Evolutionary conservation across 2,797 vertebrate genomes (phyloP).

Genomic region (Oreochromis grahami): DNA sequence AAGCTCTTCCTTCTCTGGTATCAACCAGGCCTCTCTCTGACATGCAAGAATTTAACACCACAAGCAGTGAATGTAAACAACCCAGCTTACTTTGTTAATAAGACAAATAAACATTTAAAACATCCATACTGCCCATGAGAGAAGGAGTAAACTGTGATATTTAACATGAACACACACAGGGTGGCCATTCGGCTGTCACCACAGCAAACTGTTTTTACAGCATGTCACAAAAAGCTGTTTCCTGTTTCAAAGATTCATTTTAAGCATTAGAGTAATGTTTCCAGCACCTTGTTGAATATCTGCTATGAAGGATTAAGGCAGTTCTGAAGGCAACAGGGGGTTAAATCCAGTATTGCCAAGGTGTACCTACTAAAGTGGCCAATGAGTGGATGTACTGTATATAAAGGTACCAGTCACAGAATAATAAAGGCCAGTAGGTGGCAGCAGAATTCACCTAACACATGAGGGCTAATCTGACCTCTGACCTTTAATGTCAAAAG

Average conservation of each 20-base stretch:
- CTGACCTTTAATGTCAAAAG: not conserved
- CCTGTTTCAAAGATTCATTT: too few species aligned
- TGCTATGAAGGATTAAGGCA: not conserved
- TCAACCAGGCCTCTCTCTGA: too few species aligned
- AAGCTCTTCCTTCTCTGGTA: too few species aligned
- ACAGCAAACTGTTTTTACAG: too few species aligned
- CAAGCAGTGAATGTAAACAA: fast-evolving
- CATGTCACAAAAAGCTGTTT: too few species aligned
- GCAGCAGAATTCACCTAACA: not conserved
- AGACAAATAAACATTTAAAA: too few species aligned
- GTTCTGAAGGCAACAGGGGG: not conserved
- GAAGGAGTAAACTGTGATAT: too few species aligned
- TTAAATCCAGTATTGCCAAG: fast-evolving
- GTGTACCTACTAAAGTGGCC: fast-evolving
- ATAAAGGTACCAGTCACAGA: not conserved
- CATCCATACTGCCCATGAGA: too few species aligned
- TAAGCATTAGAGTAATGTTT: fast-evolving
- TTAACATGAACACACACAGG: too few species aligned
- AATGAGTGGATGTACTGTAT: not conserved
- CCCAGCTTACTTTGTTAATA: fast-evolving
- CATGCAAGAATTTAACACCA: too few species aligned
- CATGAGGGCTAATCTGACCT: fast-evolving
- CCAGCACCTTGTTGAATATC: fast-evolving
- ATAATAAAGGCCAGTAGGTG: fast-evolving
- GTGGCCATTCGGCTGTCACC: fast-evolving